phyloP scores from a whole-genome alignment of 1,140 invertebrate genomes.

The Drosophila kurseongensis region DNA sequence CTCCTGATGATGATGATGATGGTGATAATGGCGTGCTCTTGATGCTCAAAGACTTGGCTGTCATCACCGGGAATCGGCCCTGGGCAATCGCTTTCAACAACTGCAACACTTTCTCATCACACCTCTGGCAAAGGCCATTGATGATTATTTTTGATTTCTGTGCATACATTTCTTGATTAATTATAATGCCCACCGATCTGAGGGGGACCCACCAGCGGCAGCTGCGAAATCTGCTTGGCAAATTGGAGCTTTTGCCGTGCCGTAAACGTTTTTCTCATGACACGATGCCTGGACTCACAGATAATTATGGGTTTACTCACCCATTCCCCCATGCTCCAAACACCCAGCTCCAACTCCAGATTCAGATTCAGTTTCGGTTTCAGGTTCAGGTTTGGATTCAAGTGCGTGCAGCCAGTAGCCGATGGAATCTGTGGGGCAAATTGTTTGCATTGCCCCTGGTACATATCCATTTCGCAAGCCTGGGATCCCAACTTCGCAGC shows the following conservation, averaged over 20 bases:
- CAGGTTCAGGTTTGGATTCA: conserved; percentile 5
- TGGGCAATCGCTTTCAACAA: conserved; percentile 50
- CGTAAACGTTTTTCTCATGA: conserved; percentile 72
- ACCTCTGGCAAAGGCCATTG: conserved; percentile 56
- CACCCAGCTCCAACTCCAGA: conserved; percentile 4
- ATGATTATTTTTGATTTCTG: conserved; percentile 79
- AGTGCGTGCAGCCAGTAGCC: conserved; percentile 57
- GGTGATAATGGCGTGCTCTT: conserved; percentile 51
- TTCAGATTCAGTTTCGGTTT: conserved; percentile 3
- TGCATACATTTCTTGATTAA: conserved; percentile 75
- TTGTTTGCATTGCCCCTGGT: conserved; percentile 52
- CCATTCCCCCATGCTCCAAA: conserved; percentile 10
- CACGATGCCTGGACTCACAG: conserved; percentile 32
- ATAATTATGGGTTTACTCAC: conserved; percentile 69
- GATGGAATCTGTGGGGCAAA: conserved; percentile 33
- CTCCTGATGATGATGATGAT: conserved; percentile 42
- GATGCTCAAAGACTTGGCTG: conserved; percentile 20
- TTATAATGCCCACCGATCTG: conserved; percentile 60
- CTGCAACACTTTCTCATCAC: conserved; percentile 66
- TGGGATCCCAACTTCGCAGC: conserved; percentile 12
- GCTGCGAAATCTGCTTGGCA: conserved; percentile 57
- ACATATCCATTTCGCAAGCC: conserved; percentile 6
- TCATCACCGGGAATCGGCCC: conserved; percentile 28
- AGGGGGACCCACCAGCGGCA: conserved; percentile 45
- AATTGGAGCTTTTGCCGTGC: conserved; percentile 62